Evolutionary conservation across 2,888 invertebrate genomes (phyloP).

Genomic region (Chrysomela aeneicollis): DNA sequence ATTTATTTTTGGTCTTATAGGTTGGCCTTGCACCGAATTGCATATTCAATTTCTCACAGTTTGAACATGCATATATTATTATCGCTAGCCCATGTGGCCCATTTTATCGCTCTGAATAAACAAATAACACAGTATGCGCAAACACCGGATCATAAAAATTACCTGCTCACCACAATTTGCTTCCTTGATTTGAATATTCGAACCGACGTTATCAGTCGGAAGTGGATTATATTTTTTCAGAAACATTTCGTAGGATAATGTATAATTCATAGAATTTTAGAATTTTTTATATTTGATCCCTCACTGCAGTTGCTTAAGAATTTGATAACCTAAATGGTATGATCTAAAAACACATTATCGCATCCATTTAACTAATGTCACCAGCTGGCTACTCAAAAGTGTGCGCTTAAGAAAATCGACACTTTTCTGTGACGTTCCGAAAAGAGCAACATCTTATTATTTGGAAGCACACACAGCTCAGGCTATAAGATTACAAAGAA

Average conservation of each 20-base stretch:
- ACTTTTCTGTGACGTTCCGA: not conserved
- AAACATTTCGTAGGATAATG: no score
- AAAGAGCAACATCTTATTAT: not conserved
- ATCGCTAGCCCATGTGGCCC: not conserved
- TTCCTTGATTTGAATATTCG: not conserved
- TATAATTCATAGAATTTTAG: no score
- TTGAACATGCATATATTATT: no score
- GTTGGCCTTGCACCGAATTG: not conserved
- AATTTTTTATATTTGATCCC: no score
- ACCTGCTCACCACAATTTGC: not conserved
- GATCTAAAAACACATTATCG: not conserved
- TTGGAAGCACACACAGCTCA: not conserved
- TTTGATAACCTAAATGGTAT: no score
- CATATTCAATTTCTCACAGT: not conserved
- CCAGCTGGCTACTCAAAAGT: not conserved
- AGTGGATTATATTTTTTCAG: no score
- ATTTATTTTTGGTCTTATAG: no score
- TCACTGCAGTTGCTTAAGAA: no score
- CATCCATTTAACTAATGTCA: not conserved
- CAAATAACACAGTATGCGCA: conserved; percentile 2
- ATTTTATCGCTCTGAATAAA: not conserved
- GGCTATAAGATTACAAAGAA: not conserved
- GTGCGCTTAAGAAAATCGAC: not conserved
- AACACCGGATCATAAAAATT: conserved; percentile 8
- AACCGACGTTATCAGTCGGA: no score